Evolutionary conservation across 2,888 invertebrate genomes (phyloP), one percentile per base, ranked within the genome.

Genomic region (Notodonta dromedarius): DNA sequence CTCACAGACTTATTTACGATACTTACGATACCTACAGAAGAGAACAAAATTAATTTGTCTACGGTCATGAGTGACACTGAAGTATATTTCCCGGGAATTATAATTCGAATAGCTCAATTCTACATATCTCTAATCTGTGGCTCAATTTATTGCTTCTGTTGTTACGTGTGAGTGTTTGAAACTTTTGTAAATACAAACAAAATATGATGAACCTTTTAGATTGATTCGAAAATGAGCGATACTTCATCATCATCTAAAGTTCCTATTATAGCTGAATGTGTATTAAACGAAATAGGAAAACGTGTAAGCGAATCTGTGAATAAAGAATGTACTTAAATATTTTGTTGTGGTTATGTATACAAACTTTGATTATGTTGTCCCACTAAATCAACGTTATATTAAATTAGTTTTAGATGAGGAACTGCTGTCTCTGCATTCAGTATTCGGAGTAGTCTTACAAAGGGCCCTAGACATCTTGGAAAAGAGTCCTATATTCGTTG

Each of bases 391-490:
- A n/a, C 24, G 24, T 11, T 14, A 39, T 11, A 48, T 4, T 46
- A 14, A 42, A 63, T 59, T 72, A 96, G 96, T 96, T 90, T 85
- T 94, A 79, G 94, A 94, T 72, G 91, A 93, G 56, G 91, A 94
- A 46, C 79, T 96, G 32, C 74, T 95, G 32, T 90, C 90, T 51
- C 82, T 96, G 4, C 88, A 95, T 77, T 94, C 94, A 2, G 78
- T 95, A 13, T 96, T 96, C 73, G 96, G 95, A 0, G 80, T 82
- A 39, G 87, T 94, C 9, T 86, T 96, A 32, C 91, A 94, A 74
- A 91, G 94, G 73, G 95, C 96, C 0, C 81, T 95, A 4, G 95
- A 96, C 67, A 87, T 96, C 8, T 85, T 96, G 56, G 96, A 96
- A 66, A 94, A 93, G 57, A 87, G 92, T 66, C 86, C 87, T 55